Conservation (phyloP, 2,888 invertebrate genomes). For the Bembecia ichneumoniformis region DNA sequence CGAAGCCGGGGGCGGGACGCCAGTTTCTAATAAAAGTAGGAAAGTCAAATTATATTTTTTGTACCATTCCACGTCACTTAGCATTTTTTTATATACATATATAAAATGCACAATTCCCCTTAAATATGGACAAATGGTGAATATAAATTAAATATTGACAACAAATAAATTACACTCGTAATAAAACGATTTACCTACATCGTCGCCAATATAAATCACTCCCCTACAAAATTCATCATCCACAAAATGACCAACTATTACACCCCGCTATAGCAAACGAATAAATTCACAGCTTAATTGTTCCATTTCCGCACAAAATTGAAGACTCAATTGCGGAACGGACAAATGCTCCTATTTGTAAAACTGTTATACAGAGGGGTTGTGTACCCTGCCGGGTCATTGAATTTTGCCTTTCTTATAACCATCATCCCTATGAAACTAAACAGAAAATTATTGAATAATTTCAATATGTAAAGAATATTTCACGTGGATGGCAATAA, state of each 20-base stretch:
- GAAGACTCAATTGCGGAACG: conserved; percentile 49
- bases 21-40: no score
- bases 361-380: not conserved
- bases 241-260: conserved; percentile 42
- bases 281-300: conserved; percentile 57
- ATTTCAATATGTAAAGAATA: not conserved
- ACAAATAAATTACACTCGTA: conserved; percentile 19
- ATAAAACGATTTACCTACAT: conserved; percentile 55
- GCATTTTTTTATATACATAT: no score
- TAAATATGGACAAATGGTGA: not conserved
- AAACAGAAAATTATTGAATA: conserved; percentile 33
- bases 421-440: conserved; percentile 6
- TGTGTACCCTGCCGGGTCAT: not conserved
- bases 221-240: conserved; percentile 22
- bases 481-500: conserved; percentile 6
- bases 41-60: no score
- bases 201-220: conserved; percentile 36
- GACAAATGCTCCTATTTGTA: conserved; percentile 16
- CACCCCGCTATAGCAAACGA: conserved; percentile 46
- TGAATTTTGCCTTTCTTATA: not conserved
- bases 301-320: conserved; percentile 56
- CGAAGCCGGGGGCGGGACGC: no score
- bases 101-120: no score
- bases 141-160: not conserved
- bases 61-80: no score